Evolutionary conservation across 1,140 invertebrate species (phyloP).

Genomic region (Drosophila sulfurigaster): DNA sequence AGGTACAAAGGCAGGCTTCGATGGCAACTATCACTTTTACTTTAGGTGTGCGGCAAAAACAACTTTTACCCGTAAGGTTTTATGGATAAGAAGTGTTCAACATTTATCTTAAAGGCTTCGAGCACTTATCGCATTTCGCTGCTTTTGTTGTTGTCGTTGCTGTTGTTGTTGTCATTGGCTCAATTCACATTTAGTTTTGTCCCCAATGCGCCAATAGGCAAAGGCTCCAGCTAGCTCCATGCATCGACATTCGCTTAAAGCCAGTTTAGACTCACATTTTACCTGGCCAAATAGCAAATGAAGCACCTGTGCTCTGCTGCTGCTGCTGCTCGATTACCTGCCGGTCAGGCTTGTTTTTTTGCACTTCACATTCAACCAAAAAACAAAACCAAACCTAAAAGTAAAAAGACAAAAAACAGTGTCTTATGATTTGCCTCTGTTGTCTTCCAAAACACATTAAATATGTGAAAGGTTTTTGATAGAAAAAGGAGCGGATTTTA

Average conservation of each 20-base stretch:
- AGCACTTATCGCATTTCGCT: slow-evolving; percentile 32
- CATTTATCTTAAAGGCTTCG: slow-evolving; percentile 28
- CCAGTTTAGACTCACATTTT: slow-evolving; percentile 17
- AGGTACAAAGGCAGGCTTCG: slow-evolving; percentile 17
- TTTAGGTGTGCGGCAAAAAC: slow-evolving; percentile 35
- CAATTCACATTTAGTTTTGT: slow-evolving; percentile 21
- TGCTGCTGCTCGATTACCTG: slow-evolving; percentile 21
- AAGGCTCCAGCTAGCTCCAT: slow-evolving; percentile 21
- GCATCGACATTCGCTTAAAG: slow-evolving; percentile 24
- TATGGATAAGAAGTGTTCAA: slow-evolving; percentile 43
- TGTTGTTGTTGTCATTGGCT: slow-evolving; percentile 25
- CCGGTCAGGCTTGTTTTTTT: slow-evolving; percentile 41
- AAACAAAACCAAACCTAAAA: neutral
- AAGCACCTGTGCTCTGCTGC: slow-evolving; percentile 25
- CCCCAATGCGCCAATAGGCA: slow-evolving; percentile 23
- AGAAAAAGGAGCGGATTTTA: slow-evolving; percentile 23
- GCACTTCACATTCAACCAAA: slow-evolving; percentile 21
- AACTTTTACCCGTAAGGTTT: slow-evolving; percentile 53
- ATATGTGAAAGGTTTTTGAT: slow-evolving; percentile 50
- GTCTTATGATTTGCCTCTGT: slow-evolving; percentile 40
- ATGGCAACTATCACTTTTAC: slow-evolving; percentile 48
- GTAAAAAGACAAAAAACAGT: slow-evolving; percentile 17
- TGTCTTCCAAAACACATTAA: slow-evolving; percentile 11
- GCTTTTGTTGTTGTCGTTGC: slow-evolving; percentile 1
- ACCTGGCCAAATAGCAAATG: slow-evolving; percentile 25